phyloP scores from a whole-genome alignment of 2,888 invertebrate genomes.

The Papilio gigon region DNA sequence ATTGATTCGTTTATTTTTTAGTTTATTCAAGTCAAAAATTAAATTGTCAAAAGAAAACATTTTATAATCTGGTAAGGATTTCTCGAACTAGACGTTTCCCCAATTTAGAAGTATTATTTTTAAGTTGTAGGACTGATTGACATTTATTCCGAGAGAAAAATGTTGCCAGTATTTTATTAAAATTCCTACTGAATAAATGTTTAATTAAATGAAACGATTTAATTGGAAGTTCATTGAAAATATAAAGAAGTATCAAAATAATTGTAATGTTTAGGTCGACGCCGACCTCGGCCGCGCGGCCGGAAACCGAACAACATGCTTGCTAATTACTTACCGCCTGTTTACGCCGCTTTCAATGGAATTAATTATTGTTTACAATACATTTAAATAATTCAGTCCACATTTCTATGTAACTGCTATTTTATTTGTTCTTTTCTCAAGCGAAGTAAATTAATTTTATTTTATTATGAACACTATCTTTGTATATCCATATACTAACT shows the following conservation, averaged over 20 bases:
- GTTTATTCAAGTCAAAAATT: too few species aligned
- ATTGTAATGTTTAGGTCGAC: neutral
- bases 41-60: too few species aligned
- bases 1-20: neutral
- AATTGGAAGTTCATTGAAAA: neutral
- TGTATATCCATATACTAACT: too few species aligned
- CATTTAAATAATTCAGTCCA: neutral
- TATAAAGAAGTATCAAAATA: too few species aligned
- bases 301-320: conserved; percentile 1
- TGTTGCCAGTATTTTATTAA: conserved; percentile 2
- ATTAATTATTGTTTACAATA: conserved; percentile 6
- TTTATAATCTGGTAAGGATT: too few species aligned
- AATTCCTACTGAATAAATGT: neutral
- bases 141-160: neutral
- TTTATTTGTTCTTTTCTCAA: neutral
- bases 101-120: neutral
- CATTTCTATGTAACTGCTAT: neutral
- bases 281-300: neutral
- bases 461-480: too few species aligned
- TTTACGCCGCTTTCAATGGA: neutral
- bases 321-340: neutral
- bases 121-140: neutral
- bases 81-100: too few species aligned
- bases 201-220: conserved; percentile 1
- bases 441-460: too few species aligned